Conservation (phyloP, 2,888 invertebrate genomes). For the Thereva nobilitata region DNA sequence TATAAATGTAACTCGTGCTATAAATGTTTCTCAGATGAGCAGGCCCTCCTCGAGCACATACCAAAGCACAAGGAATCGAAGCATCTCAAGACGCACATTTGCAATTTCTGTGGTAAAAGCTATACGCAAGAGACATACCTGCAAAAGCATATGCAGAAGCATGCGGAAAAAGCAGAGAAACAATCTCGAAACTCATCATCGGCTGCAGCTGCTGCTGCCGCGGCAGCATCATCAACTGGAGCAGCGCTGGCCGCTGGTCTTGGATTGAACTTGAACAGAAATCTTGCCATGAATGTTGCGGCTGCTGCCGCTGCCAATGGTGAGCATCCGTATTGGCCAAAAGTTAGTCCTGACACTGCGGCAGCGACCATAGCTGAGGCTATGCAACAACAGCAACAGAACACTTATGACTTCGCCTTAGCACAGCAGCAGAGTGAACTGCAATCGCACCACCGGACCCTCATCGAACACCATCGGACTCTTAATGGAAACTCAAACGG, state of each 20-base stretch:
- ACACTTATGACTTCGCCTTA: slow-evolving; percentile 51
- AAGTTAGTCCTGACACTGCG: slow-evolving; percentile 76
- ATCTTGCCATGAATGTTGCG: slow-evolving; percentile 42
- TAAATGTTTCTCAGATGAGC: slow-evolving; percentile 98
- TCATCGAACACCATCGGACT: slow-evolving; percentile 65
- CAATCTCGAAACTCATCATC: slow-evolving; percentile 63
- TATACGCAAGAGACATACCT: slow-evolving; percentile 99
- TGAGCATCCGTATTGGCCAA: slow-evolving; percentile 84
- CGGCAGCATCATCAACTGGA: slow-evolving; percentile 40
- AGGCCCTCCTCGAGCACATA: slow-evolving; percentile 96
- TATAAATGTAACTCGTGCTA: slow-evolving; percentile 99
- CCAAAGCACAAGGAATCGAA: slow-evolving; percentile 99
- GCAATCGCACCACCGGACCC: slow-evolving; percentile 61
- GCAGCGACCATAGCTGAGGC: slow-evolving; percentile 65
- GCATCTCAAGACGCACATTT: slow-evolving; percentile 98
- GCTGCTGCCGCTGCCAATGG: slow-evolving; percentile 58
- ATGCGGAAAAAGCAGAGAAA: slow-evolving; percentile 90
- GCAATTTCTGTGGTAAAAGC: slow-evolving; percentile 98
- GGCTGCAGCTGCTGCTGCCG: slow-evolving; percentile 46
- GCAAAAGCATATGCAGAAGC: slow-evolving; percentile 99
- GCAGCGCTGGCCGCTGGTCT: slow-evolving; percentile 54
- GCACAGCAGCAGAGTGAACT: slow-evolving; percentile 61
- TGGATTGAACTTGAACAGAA: slow-evolving; percentile 44
- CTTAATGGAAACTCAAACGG: slow-evolving; percentile 46
- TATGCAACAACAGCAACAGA: slow-evolving; percentile 66